Evolutionary conservation across 2,797 vertebrate genomes (phyloP), one percentile per base, ranked within the genome.

Genomic region (Rhinella marina): DNA sequence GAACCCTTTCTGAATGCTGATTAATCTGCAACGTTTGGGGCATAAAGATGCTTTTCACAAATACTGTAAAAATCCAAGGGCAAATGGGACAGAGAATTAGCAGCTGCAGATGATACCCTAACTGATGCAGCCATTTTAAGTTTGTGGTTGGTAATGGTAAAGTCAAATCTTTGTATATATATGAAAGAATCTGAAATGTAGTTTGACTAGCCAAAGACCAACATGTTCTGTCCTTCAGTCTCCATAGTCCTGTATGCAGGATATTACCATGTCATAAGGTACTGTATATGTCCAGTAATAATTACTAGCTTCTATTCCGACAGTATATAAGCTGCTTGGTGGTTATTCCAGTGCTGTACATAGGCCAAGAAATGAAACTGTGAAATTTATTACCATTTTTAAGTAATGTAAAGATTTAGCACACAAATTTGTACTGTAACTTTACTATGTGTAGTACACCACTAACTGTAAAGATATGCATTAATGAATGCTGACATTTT

Each of bases 1-100:
- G 86, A 99, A 98, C 92, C 98, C 98, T 16, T 99, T 99, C 93
- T 99, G 91, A 96, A 64, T 88, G 29, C 54, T 59, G 59, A 50
- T 29, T 50, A 52, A 6, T 19, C 59, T 12, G 12, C 16, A 23
- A 70, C 62, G 10, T 61, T 17, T 48, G 17, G 57, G 52, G 83
- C 10, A 77, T 48, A 8, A 32, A 57, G n/a, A 27, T 27, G 27
- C 68, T 57, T 10, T 19, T 25, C 64, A n/a, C 9, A 27, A 62
- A 41, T 41, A 41, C 41, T 14, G 3, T n/a, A 56, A 29, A 19
- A 61, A 62, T n/a, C 73, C 13, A 3, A 27, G 16, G 19, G 19
- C 52, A 57, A 14, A 54, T 14, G 14, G 59, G 59, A 64, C 61
- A 17, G 12, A 48, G 27, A 64, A n/a, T 82, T 7, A 16, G 61